A percentile compares a stretch with the other conserved stretches of the same genome.
Conservation (phyloP, 35 echinoderm and acorn worm genomes). For the Diadema setosum region DNA sequence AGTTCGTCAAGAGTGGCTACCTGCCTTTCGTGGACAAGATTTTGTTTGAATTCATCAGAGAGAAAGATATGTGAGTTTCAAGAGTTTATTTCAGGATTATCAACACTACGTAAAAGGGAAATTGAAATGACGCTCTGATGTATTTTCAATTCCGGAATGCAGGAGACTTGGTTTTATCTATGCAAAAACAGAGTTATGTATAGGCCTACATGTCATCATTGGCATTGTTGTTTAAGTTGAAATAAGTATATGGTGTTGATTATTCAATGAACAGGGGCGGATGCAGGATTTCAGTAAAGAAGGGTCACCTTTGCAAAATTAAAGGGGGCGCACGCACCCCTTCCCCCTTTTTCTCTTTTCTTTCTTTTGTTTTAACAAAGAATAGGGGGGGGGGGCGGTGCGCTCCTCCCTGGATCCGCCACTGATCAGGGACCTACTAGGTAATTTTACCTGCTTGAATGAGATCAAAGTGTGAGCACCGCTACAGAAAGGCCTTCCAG, state of each 20-base stretch:
- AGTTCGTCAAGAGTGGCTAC: neutral
- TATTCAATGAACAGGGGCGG: too few species aligned
- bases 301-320: too few species aligned
- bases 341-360: too few species aligned
- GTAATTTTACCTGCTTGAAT: too few species aligned
- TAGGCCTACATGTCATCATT: neutral
- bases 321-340: too few species aligned
- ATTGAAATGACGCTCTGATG: neutral
- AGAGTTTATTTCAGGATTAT: neutral
- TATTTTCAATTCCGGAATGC: neutral
- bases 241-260: neutral
- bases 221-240: neutral
- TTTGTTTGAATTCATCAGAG: neutral
- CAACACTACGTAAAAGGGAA: neutral
- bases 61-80: neutral
- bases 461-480: too few species aligned
- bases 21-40: neutral
- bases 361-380: too few species aligned
- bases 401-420: too few species aligned
- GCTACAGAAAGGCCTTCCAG: too few species aligned
- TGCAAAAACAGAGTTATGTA: neutral
- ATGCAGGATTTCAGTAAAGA: too few species aligned
- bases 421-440: too few species aligned
- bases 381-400: too few species aligned
- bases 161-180: neutral